phyloP scores from a whole-genome alignment of 2,797 vertebrate genomes.

The Macroramphosus scolopax region DNA sequence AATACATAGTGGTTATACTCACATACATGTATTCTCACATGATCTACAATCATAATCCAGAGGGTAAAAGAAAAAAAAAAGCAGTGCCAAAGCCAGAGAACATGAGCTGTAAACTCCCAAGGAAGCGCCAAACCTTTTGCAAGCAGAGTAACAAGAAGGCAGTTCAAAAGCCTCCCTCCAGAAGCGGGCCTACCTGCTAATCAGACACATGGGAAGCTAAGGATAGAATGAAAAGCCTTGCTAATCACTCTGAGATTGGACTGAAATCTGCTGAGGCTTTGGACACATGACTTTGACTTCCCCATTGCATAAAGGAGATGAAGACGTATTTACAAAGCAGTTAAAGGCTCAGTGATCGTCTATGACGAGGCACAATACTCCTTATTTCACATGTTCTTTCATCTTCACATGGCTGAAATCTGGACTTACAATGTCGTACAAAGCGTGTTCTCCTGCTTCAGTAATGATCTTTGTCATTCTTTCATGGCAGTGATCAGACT shows the following conservation, averaged over 20 bases:
- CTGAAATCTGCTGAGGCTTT: slow-evolving; percentile 82
- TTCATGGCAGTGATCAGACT: too few relatives aligned
- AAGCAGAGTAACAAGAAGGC: slow-evolving; percentile 35
- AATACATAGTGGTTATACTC: background rate
- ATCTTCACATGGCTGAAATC: background rate
- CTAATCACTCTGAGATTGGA: slow-evolving; percentile 84
- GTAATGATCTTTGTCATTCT: too few relatives aligned
- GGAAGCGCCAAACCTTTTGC: slow-evolving; percentile 20
- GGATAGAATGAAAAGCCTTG: slow-evolving; percentile 88
- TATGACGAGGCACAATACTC: slow-evolving; percentile 34
- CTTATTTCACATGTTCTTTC: slow-evolving; percentile 2
- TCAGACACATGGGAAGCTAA: slow-evolving; percentile 80
- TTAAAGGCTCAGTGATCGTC: slow-evolving; percentile 14
- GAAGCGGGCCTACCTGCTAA: slow-evolving; percentile 73
- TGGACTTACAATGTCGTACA: too few relatives aligned
- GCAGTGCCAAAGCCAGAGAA: slow-evolving; percentile 27
- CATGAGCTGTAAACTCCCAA: slow-evolving; percentile 32
- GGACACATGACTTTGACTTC: slow-evolving; percentile 69
- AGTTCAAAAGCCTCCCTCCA: slow-evolving; percentile 59
- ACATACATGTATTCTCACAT: slow-evolving; percentile 71
- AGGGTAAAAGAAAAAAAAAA: slow-evolving; percentile 15
- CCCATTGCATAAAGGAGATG: slow-evolving; percentile 68
- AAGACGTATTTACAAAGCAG: slow-evolving; percentile 47
- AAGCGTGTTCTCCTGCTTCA: too few relatives aligned
- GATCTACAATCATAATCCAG: slow-evolving; percentile 33